These are phyloP conservation scores for Carpatolechia fugitivella DNA, from an alignment of 2,888 invertebrate genomes.

Conservation along the genomic window DNA sequence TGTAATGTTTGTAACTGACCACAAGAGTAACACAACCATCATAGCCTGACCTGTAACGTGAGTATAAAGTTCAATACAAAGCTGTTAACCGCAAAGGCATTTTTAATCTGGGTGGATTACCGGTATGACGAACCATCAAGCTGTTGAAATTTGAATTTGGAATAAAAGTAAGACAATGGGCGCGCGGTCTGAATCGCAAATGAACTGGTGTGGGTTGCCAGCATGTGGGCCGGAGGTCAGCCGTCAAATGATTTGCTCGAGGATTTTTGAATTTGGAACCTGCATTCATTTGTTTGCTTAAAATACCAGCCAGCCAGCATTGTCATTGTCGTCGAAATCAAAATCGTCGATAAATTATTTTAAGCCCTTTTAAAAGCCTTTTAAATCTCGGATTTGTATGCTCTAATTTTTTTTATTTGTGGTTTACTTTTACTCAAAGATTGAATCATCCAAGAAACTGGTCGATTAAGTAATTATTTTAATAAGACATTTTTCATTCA, in stretches of 20 bases:
- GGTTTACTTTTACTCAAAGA: not conserved
- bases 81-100: not conserved
- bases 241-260: conserved; percentile 38
- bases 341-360: too few species aligned
- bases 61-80: not conserved
- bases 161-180: conserved; percentile 72
- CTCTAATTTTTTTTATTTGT: too few species aligned
- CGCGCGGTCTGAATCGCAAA: conserved; percentile 70
- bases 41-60: not conserved
- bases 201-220: conserved; percentile 60
- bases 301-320: not conserved
- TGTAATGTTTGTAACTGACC: conserved; percentile 32
- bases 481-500: not conserved
- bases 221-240: conserved; percentile 75
- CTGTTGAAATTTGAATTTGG: conserved; percentile 56
- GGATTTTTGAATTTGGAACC: conserved; percentile 41
- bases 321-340: too few species aligned
- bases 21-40: conserved; percentile 22
- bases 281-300: not conserved
- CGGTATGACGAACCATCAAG: conserved; percentile 15
- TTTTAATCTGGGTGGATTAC: conserved; percentile 4
- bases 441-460: not conserved
- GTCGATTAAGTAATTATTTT: conserved; percentile 26
- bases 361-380: too few species aligned
- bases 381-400: too few species aligned